A percentile compares a stretch with the other conserved stretches of the same genome.
These are phyloP conservation scores for Toxotes lorentzi DNA, from an alignment of 2,797 vertebrate genomes.

Conservation along the genomic window DNA sequence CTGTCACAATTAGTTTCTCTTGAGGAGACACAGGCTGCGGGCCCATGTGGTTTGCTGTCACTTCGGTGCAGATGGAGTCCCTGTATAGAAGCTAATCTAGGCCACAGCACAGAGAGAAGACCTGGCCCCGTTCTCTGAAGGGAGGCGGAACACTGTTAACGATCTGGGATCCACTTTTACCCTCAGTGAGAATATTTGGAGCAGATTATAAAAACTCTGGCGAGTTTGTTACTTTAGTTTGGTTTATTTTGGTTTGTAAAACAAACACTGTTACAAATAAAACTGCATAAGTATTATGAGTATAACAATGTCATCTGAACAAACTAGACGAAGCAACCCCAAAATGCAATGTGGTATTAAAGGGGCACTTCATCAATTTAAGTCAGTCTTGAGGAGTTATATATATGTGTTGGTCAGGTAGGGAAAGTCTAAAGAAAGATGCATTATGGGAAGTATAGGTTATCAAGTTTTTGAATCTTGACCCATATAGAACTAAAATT, in stretches of 20 bases:
- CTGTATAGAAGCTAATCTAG: slow-evolving; percentile 70
- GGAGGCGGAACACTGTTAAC: slow-evolving; percentile 34
- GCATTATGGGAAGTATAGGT: neutral
- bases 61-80: slow-evolving; percentile 59
- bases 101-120: slow-evolving; percentile 67
- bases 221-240: neutral
- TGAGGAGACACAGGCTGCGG: slow-evolving; percentile 22
- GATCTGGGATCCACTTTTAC: slow-evolving; percentile 26
- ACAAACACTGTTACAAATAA: neutral
- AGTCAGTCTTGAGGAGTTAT: no score
- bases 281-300: neutral
- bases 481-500: no score
- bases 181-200: slow-evolving; percentile 24
- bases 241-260: slow-evolving; percentile 4
- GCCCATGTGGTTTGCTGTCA: slow-evolving; percentile 55
- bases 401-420: neutral
- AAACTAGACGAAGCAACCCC: neutral
- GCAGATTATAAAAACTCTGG: neutral
- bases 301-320: neutral
- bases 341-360: neutral
- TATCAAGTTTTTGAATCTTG: neutral
- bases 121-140: slow-evolving; percentile 64
- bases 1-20: slow-evolving; percentile 53
- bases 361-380: no score
- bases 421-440: neutral